phyloP scores from a whole-genome alignment of 2,888 invertebrate genomes.

The Nasonovia ribisnigri region DNA sequence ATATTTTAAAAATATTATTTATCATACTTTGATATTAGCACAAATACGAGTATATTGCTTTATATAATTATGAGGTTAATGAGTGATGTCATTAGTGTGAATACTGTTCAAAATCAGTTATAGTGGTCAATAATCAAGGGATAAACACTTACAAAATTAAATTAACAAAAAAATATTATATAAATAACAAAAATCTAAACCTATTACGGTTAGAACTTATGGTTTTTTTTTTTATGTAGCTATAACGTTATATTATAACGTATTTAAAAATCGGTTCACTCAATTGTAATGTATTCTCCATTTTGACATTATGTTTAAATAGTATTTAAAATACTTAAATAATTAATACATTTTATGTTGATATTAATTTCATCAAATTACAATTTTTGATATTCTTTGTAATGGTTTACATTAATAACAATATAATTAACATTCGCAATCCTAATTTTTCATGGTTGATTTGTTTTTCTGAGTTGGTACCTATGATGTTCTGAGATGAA shows the following conservation, averaged over 20 bases:
- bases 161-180: neutral
- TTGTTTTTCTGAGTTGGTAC: neutral
- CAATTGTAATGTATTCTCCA: neutral
- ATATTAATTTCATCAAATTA: neutral
- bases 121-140: neutral
- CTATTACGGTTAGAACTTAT: neutral
- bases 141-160: neutral
- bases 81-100: neutral
- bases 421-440: neutral
- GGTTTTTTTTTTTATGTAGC: neutral
- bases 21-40: neutral
- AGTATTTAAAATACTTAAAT: neutral
- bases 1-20: too few relatives aligned
- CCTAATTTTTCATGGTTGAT: neutral
- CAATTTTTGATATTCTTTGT: neutral
- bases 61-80: neutral
- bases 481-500: neutral
- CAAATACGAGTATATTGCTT: neutral
- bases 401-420: neutral
- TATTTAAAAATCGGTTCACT: neutral
- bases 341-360: neutral
- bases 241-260: neutral
- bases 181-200: neutral
- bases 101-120: neutral
- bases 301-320: neutral